Conservation (phyloP, 2,888 invertebrate genomes). For the Octodonta nipae region DNA sequence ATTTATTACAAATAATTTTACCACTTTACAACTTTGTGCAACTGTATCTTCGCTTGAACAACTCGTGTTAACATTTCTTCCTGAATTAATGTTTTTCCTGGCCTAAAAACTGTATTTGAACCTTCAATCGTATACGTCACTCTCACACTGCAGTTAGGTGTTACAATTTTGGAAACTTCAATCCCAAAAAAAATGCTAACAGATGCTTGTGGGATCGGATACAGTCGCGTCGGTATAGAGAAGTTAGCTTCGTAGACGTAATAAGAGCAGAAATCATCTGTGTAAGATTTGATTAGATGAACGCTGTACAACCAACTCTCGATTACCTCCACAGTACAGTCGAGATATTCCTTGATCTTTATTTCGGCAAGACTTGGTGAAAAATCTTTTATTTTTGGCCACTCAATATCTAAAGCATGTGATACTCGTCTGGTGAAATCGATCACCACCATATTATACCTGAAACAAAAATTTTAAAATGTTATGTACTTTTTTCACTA, state of each 20-base stretch:
- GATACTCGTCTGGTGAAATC: neutral
- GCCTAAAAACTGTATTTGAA: neutral
- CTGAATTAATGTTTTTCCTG: neutral
- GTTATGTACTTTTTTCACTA: no score
- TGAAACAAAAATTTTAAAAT: no score
- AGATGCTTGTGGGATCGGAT: constrained; percentile 15
- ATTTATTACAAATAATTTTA: no score
- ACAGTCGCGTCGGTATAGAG: constrained; percentile 14
- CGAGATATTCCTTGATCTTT: constrained; percentile 6
- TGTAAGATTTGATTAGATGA: constrained; percentile 1
- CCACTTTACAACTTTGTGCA: no score
- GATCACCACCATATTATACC: no score
- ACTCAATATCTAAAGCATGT: constrained; percentile 4
- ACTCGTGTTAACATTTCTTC: neutral
- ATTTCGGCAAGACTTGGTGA: neutral
- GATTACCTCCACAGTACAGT: constrained; percentile 5
- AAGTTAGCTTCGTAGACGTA: constrained; percentile 13
- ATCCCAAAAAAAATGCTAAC: constrained; percentile 12
- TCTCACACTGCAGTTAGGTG: neutral
- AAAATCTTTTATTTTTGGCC: constrained; percentile 10
- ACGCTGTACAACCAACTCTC: constrained; percentile 11
- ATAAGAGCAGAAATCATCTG: constrained; percentile 7
- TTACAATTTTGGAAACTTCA: constrained; percentile 8
- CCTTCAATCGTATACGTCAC: neutral
- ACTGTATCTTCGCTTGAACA: neutral